Evolutionary conservation across 2,888 invertebrate genomes (phyloP), one percentile per base, ranked within the genome.

Genomic region (Muscina levida): DNA sequence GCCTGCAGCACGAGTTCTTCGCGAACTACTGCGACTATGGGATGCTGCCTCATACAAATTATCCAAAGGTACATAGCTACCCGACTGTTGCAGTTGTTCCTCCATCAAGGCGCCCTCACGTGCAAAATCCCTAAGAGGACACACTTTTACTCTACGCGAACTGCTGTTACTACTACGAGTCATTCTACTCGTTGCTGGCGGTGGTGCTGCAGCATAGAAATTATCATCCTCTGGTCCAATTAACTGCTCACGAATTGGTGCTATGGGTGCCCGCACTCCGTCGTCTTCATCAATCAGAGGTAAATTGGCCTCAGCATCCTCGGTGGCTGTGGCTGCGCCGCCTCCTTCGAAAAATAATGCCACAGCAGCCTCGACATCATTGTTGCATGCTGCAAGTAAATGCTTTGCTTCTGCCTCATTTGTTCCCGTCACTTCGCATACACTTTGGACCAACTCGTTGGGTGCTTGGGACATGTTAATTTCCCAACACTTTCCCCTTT

Each of bases 181-280:
- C 4, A 88, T 77, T 2, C 87, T 83, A 2, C 83, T 83, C 5
- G 84, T 79, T 37, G 83, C 74, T 39, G 83, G 76, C 24, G 83
- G 67, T 31, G 84, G 81, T 15, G 82, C 77, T 31, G 82, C 79
- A 82, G 87, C 85, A 67, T 88, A 86, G 75, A 90, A 90, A 83
- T 90, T 90, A 74, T 90, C 90, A 79, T 90, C 90, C 44, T 89
- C 89, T 0, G 90, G 90, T 44, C 88, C 81, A 15, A 91, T 83
- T 15, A 90, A 82, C 74, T 89, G 90, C 74, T 91, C 90, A 0
- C 90, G 87, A 31, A 87, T 87, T 8, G 91, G 89, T 10, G 90
- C 88, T 62, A 90, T 91, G 0, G 90, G 90, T 5, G 91, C 88
- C 19, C 90, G 87, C 4, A 91, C 87, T 5, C 85, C 86, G 15